Conservation (phyloP, 2,113 vertebrate species). For the Grammomys dolichurus region DNA sequence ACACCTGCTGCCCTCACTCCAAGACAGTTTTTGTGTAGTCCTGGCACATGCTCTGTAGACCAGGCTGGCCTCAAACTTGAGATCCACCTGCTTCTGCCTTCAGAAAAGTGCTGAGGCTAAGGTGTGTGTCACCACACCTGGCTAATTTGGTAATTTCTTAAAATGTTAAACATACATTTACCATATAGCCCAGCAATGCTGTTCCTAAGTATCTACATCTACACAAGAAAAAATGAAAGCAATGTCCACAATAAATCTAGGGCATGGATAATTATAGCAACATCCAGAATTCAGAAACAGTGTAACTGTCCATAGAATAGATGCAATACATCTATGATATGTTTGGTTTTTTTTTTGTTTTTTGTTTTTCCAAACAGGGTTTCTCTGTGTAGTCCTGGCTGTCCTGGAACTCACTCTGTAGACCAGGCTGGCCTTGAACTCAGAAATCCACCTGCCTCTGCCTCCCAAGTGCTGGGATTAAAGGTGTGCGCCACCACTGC, state of each 20-base stretch:
- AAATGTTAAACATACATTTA: conserved; percentile 32
- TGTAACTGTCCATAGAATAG: background rate
- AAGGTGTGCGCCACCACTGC: too few species aligned
- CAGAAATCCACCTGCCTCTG: too few species aligned
- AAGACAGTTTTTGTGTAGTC: background rate
- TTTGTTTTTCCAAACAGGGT: too few species aligned
- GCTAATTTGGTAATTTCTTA: conserved; percentile 41
- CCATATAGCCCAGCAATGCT: conserved; percentile 9
- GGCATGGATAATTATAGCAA: background rate
- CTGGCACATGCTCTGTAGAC: background rate
- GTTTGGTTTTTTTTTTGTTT: too few species aligned
- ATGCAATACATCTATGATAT: background rate
- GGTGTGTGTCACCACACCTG: background rate
- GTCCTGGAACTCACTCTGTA: too few species aligned
- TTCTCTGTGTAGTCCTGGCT: too few species aligned
- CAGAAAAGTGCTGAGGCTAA: background rate
- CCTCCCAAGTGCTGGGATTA: too few species aligned
- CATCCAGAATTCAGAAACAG: conserved; percentile 41
- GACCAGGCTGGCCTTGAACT: too few species aligned
- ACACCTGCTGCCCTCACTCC: background rate
- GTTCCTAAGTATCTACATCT: background rate
- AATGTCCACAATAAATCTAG: conserved; percentile 1
- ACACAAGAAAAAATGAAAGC: conserved; percentile 47
- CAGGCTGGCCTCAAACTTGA: background rate
- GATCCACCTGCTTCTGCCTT: background rate